phyloP scores from a whole-genome alignment of 2,888 invertebrate species.

The Perizoma affinitatum region DNA sequence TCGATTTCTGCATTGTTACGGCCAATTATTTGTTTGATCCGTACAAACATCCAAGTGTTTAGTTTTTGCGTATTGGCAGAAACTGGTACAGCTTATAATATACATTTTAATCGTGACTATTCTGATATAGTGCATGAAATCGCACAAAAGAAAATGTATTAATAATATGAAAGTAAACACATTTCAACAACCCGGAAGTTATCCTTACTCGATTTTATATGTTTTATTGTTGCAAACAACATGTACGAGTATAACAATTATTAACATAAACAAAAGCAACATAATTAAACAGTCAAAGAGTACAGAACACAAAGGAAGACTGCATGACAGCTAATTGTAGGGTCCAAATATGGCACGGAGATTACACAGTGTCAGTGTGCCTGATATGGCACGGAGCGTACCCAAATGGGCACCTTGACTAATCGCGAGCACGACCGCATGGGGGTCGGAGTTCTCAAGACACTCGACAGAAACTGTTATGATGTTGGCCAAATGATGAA shows the following conservation, averaged over 20 bases:
- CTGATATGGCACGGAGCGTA: conserved; percentile 59
- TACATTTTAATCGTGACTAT: too few species aligned
- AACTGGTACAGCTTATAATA: too few species aligned
- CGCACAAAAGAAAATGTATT: too few species aligned
- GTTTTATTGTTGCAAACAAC: conserved; percentile 14
- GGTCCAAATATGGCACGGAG: conserved; percentile 68
- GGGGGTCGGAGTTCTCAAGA: conserved; percentile 55
- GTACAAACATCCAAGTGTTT: too few species aligned
- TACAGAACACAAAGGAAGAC: conserved; percentile 69
- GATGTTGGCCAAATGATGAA: conserved; percentile 39
- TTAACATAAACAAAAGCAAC: conserved; percentile 40
- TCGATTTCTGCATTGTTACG: too few species aligned
- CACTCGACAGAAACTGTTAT: conserved; percentile 50
- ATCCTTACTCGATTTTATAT: conserved; percentile 3
- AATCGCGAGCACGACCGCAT: conserved; percentile 63
- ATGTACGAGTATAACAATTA: conserved; percentile 33
- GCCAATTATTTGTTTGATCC: too few species aligned
- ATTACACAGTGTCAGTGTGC: conserved; percentile 65
- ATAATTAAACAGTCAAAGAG: conserved; percentile 46
- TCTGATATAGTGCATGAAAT: too few species aligned
- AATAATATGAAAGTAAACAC: too few species aligned
- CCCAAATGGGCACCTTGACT: conserved; percentile 76
- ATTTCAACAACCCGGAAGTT: too few species aligned
- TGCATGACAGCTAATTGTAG: conserved; percentile 72
- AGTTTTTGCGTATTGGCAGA: too few species aligned